Evolutionary conservation across 64 coral and sea anemone genomes (phyloP), one percentile per base, ranked within the genome.

Genomic region (Anthopleura sola): DNA sequence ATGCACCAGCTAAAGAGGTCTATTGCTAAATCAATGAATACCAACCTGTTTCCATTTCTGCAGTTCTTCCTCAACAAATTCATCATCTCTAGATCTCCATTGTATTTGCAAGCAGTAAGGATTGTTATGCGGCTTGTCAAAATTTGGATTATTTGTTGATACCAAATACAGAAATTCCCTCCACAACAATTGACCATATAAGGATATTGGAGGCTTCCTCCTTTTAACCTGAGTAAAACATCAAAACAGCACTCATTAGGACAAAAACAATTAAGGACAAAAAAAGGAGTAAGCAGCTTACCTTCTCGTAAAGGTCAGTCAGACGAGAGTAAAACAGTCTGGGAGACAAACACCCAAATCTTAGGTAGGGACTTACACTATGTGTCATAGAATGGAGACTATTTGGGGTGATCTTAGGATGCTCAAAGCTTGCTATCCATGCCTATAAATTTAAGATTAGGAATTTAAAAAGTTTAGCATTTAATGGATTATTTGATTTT

Each of bases 291-390:
- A n/a, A n/a, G n/a, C n/a, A n/a, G n/a, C 66, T 34, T 78, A 96
- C 94, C 87, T 96, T 90, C 46, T 78, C 36, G 81, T 86, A 92
- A 24, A 92, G 83, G 31, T 86, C 90, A 74, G 90, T 87, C 24
- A 92, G 49, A 88, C 94, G 88, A 60, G 89, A 87, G 48, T 96
- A 96, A 74, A 96, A 82, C 9, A 90, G 36, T 39, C 81, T 89
- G 71, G 86, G 84, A 79, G 94, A 96, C 11, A 96, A 64, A 66
- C 94, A 96, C 12, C 94, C 94, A 92, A 96, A 96, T 51, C 94
- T 80, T 15, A 96, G 55, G 28, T 92, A 96, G 19, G 94, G 94
- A 53, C 94, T 96, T 36, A 96, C 57, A 33, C 91, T 87, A 3
- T 86, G 85, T 51, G 90, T 58, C 64, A 77, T 82, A 19, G 87